Conservation (phyloP, 2,797 vertebrate genomes). For the Myotis findleyi region DNA sequence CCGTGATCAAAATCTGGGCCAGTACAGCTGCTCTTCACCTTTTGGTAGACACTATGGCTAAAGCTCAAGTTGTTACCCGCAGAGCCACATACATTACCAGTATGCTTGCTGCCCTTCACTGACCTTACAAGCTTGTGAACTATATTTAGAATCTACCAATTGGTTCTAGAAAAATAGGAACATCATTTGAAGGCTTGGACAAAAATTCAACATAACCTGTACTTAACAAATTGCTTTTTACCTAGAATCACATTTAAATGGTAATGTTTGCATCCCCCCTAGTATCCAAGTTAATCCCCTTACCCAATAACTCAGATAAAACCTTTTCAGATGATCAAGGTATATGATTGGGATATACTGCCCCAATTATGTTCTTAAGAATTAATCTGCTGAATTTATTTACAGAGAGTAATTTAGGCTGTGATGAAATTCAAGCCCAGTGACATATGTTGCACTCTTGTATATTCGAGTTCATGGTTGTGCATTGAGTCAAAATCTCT, state of each 20-base stretch:
- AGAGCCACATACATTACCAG: background rate
- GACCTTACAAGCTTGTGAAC: slow-evolving; percentile 33
- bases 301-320: slow-evolving; percentile 54
- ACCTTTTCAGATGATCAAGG: slow-evolving; percentile 27
- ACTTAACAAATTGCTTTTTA: slow-evolving; percentile 52
- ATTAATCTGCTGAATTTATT: slow-evolving; percentile 53
- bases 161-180: slow-evolving; percentile 41
- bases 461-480: background rate
- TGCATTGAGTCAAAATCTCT: slow-evolving; percentile 4
- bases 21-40: background rate
- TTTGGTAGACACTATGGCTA: background rate
- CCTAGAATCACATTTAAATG: slow-evolving; percentile 18
- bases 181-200: slow-evolving; percentile 17
- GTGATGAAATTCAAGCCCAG: background rate
- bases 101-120: background rate
- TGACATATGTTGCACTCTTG: background rate
- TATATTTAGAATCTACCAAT: slow-evolving; percentile 17
- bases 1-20: background rate
- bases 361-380: slow-evolving; percentile 41
- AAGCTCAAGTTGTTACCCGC: background rate
- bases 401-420: background rate
- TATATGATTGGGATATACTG: background rate
- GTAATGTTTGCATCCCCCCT: background rate
- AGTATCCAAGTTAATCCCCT: slow-evolving; percentile 28
- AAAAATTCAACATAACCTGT: slow-evolving; percentile 19